Conservation (phyloP, 1,140 invertebrate species). For the Eubasilissa regina region DNA sequence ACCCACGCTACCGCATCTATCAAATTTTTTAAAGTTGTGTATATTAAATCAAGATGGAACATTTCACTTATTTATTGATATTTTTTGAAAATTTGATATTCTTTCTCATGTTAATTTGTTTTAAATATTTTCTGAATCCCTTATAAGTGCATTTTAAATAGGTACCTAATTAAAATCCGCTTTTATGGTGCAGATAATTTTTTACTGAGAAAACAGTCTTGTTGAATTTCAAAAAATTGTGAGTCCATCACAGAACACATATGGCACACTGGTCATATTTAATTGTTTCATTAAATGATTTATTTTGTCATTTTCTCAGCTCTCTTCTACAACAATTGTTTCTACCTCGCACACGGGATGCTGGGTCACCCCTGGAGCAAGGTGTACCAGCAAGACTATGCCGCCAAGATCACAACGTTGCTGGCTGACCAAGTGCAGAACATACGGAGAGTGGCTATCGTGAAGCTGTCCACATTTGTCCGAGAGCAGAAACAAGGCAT, state of each 20-base stretch:
- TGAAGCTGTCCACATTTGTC: conserved; percentile 68
- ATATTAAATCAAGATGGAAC: no score
- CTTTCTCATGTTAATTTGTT: no score
- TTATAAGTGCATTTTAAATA: no score
- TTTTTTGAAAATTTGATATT: no score
- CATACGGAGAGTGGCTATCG: conserved; percentile 65
- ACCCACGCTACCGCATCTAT: no score
- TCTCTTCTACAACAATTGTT: conserved; percentile 71
- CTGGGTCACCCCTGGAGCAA: conserved; percentile 68
- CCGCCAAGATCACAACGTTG: conserved; percentile 63
- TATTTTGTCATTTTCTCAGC: conserved; percentile 62
- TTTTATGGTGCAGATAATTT: no score
- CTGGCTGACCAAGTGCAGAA: conserved; percentile 67
- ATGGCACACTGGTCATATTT: neutral
- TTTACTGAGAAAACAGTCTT: no score
- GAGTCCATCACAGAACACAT: neutral
- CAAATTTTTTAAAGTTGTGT: no score
- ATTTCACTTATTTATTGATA: no score
- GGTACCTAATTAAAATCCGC: no score
- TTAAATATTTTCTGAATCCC: no score
- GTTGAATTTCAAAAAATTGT: no score
- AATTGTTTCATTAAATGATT: neutral
- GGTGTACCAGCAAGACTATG: conserved; percentile 61
- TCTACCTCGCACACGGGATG: conserved; percentile 69
- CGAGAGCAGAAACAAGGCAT: conserved; percentile 66